Evolutionary conservation across 1,140 invertebrate genomes (phyloP).

Genomic region (Copidosoma floridanum): DNA sequence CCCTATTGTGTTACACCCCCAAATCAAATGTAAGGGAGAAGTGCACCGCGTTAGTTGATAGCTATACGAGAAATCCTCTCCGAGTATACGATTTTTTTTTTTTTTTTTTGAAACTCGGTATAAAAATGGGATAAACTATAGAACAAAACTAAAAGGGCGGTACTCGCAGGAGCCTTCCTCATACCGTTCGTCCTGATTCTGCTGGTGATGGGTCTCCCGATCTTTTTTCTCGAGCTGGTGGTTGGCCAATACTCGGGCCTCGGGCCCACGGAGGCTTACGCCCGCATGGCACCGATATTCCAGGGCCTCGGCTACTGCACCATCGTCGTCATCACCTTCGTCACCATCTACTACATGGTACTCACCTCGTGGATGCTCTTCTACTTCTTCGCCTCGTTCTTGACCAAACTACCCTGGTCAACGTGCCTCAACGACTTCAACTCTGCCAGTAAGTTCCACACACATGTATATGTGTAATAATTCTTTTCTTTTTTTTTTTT

Average conservation of each 20-base stretch:
- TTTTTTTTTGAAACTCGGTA: no score
- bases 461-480: no score
- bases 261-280: conserved; percentile 62
- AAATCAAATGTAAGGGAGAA: no score
- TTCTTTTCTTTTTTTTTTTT: no score
- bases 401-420: conserved; percentile 68
- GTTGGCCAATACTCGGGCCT: conserved; percentile 66
- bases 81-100: no score
- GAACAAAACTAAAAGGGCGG: no score
- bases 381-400: conserved; percentile 73
- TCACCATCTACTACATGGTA: conserved; percentile 82
- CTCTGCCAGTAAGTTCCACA: conserved; percentile 57
- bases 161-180: conserved; percentile 71
- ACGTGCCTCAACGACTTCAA: conserved; percentile 72
- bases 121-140: no score
- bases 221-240: conserved; percentile 70
- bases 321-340: conserved; percentile 72
- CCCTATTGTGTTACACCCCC: no score
- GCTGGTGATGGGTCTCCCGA: conserved; percentile 74
- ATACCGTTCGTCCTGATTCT: conserved; percentile 79
- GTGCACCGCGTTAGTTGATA: no score
- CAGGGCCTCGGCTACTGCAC: conserved; percentile 68
- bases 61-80: no score
- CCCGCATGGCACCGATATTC: conserved; percentile 63
- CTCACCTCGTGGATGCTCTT: conserved; percentile 78